Evolutionary conservation across 2,113 vertebrate genomes (phyloP).

Genomic region (Harpagus bidentatus): DNA sequence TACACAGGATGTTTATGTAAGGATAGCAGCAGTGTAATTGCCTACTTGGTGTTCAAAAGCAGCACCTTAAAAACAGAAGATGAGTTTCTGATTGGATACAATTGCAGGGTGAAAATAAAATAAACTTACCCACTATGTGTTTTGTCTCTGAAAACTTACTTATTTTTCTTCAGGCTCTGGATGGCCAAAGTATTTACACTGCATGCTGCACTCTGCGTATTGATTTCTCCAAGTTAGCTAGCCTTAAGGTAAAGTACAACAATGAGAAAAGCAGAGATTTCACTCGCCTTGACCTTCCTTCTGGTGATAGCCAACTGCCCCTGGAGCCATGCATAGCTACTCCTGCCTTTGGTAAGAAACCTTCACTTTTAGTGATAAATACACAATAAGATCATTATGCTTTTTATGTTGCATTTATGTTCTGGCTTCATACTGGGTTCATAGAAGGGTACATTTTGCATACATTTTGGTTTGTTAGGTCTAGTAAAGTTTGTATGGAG

Average conservation of each 20-base stretch:
- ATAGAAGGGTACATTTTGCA: not conserved
- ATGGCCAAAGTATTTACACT: conserved; percentile 82
- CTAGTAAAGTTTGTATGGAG: not conserved
- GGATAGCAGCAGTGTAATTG: not conserved
- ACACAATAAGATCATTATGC: not conserved
- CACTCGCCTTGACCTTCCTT: conserved; percentile 82
- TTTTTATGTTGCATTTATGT: not conserved
- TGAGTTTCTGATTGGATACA: not conserved
- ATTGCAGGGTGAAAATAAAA: not conserved
- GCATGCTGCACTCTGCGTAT: conserved; percentile 81
- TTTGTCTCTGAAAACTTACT: not conserved
- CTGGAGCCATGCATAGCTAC: conserved; percentile 64
- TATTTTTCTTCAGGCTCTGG: conserved; percentile 72
- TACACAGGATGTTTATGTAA: not conserved
- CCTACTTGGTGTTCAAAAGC: not conserved
- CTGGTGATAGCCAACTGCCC: conserved; percentile 68
- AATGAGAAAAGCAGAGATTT: conserved; percentile 88
- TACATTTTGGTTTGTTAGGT: not conserved
- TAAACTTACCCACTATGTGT: not conserved
- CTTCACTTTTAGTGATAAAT: not conserved
- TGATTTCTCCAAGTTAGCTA: conserved; percentile 82
- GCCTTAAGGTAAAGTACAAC: conserved; percentile 85
- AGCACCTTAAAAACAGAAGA: not conserved
- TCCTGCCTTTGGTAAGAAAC: conserved; percentile 74
- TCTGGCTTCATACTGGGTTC: not conserved